These are phyloP conservation scores for Limnephilus lunatus DNA, from an alignment of 2,888 invertebrate genomes.

Conservation along the genomic window DNA sequence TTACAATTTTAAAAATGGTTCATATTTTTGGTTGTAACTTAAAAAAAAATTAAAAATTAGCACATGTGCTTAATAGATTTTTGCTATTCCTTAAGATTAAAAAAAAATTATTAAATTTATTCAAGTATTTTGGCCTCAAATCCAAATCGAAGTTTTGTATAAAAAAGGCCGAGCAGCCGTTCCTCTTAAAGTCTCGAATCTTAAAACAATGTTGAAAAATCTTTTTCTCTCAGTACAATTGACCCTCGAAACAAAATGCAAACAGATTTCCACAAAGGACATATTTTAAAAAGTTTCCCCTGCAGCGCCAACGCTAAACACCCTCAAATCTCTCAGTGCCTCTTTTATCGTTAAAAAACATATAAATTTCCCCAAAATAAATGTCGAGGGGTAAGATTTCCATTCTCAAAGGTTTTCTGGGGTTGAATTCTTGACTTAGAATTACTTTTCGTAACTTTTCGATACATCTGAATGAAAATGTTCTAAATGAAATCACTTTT, in stretches of 20 bases:
- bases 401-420: neutral
- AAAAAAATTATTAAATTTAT: too few relatives aligned
- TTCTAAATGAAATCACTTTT: neutral
- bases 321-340: conserved; percentile 58
- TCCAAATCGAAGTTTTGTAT: too few relatives aligned
- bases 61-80: too few relatives aligned
- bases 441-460: neutral
- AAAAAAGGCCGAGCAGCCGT: neutral
- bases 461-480: neutral
- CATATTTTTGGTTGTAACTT: too few relatives aligned
- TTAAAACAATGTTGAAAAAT: neutral
- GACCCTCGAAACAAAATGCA: conserved; percentile 26
- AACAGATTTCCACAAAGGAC: conserved; percentile 29
- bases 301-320: conserved; percentile 55
- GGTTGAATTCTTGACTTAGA: neutral
- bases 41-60: too few relatives aligned
- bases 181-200: neutral
- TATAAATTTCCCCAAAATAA: conserved; percentile 25
- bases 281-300: conserved; percentile 47
- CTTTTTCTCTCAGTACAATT: neutral
- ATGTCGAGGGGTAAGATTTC: neutral
- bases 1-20: too few relatives aligned
- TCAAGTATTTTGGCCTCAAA: neutral
- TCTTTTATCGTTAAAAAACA: conserved; percentile 31
- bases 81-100: too few relatives aligned